phyloP scores from a whole-genome alignment of 2,113 vertebrate species.

The Tinamus guttatus region DNA sequence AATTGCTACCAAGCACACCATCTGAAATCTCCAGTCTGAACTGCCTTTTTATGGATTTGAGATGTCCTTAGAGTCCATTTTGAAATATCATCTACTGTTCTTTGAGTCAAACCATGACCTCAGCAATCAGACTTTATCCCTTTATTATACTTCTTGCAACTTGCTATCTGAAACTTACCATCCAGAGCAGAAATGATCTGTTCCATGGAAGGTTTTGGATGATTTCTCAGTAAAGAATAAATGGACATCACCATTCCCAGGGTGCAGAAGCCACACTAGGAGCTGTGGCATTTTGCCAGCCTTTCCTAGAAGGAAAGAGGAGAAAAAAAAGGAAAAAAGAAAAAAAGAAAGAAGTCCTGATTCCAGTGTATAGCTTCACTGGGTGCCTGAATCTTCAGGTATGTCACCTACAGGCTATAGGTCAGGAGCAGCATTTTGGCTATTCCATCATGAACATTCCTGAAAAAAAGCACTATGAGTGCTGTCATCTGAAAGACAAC shows the following conservation, averaged over 20 bases:
- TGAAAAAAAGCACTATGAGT: neutral
- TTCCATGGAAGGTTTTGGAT: conserved; percentile 77
- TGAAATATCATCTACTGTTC: neutral
- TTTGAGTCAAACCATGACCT: neutral
- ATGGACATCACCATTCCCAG: conserved; percentile 91
- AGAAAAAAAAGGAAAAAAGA: neutral
- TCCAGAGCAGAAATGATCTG: conserved; percentile 82
- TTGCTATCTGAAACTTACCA: conserved; percentile 55
- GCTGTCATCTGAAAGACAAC: neutral
- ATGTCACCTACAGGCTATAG: neutral
- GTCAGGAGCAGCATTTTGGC: neutral
- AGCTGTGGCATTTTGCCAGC: conserved; percentile 87
- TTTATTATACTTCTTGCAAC: neutral
- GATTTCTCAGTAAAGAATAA: conserved; percentile 86
- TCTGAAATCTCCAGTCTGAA: neutral
- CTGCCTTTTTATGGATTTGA: neutral
- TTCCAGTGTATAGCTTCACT: neutral
- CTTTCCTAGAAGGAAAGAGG: conserved; percentile 79
- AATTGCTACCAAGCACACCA: neutral
- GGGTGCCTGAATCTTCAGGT: neutral
- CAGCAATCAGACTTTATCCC: neutral
- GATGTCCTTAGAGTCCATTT: neutral
- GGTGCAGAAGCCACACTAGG: conserved; percentile 92
- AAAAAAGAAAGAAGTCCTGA: neutral
- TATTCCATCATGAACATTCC: too few species aligned